Conservation (phyloP, 1,140 invertebrate genomes). For the Platorchestia sp. region DNA sequence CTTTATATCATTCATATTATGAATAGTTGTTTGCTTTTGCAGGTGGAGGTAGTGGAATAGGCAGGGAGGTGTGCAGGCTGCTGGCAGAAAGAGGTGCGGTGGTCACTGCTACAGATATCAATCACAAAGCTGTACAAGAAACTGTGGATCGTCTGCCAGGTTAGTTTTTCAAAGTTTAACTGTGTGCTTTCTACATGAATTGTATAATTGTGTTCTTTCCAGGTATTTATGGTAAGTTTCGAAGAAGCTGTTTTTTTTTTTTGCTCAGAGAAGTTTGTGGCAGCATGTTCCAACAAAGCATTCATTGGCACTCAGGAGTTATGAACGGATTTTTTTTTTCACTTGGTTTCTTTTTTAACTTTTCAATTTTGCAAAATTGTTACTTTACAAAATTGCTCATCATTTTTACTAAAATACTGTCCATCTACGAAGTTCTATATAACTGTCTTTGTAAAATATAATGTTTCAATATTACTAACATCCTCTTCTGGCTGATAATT, state of each 20-base stretch:
- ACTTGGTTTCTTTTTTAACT: no score
- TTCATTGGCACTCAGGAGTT: no score
- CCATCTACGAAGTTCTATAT: no score
- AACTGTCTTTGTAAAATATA: no score
- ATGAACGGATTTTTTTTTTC: no score
- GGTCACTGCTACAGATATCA: conserved; percentile 18
- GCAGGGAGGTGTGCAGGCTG: not conserved
- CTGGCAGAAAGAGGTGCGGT: conserved; percentile 6
- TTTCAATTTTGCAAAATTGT: no score
- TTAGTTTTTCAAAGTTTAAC: not conserved
- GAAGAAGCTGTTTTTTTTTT: not conserved
- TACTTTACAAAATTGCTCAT: no score
- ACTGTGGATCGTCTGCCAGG: not conserved
- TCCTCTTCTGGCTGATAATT: no score
- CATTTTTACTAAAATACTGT: no score
- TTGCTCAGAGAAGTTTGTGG: not conserved
- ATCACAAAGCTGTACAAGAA: not conserved
- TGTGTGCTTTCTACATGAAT: not conserved
- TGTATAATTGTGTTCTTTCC: not conserved
- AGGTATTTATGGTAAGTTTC: not conserved
- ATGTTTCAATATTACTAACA: no score
- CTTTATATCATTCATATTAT: no score
- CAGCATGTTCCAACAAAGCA: no score
- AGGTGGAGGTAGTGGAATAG: conserved; percentile 42
- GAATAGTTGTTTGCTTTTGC: not conserved